phyloP scores from a whole-genome alignment of 2,113 vertebrate species.

The Corythaixoides concolor region DNA sequence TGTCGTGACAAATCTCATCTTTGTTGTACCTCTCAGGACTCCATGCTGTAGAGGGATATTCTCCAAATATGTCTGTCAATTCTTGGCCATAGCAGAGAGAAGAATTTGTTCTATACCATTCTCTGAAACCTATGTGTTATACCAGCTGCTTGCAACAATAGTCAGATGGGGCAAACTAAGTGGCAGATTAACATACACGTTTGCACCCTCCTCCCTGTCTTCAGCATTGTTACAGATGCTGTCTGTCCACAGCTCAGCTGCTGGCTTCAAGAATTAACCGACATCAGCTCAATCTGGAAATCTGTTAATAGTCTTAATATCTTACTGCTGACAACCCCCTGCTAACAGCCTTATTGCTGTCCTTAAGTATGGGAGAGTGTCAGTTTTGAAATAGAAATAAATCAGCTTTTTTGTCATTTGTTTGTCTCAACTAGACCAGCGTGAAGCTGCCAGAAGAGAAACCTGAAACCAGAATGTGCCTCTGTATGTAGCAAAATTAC shows the following conservation, averaged over 20 bases:
- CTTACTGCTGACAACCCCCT: neutral
- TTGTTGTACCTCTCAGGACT: neutral
- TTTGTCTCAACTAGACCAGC: neutral
- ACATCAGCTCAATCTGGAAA: neutral
- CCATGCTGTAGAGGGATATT: neutral
- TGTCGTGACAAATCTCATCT: neutral
- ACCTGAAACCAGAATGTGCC: neutral
- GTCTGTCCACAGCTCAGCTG: neutral
- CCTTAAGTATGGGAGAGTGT: neutral
- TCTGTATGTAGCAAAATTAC: neutral
- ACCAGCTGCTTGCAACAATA: conserved; percentile 17
- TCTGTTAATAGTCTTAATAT: neutral
- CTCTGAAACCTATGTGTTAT: neutral
- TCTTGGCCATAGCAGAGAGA: neutral
- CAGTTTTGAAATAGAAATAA: neutral
- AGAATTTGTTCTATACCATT: neutral
- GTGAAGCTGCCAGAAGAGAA: neutral
- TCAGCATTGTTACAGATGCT: neutral
- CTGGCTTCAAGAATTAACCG: neutral
- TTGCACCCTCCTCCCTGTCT: neutral
- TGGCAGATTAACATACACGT: neutral
- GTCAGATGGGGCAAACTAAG: neutral
- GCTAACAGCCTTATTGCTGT: neutral
- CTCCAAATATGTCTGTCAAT: neutral
- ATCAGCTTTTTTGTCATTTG: neutral